These are phyloP conservation scores for Mugil cephalus DNA, from an alignment of 2,113 vertebrate species.

Conservation along the genomic window DNA sequence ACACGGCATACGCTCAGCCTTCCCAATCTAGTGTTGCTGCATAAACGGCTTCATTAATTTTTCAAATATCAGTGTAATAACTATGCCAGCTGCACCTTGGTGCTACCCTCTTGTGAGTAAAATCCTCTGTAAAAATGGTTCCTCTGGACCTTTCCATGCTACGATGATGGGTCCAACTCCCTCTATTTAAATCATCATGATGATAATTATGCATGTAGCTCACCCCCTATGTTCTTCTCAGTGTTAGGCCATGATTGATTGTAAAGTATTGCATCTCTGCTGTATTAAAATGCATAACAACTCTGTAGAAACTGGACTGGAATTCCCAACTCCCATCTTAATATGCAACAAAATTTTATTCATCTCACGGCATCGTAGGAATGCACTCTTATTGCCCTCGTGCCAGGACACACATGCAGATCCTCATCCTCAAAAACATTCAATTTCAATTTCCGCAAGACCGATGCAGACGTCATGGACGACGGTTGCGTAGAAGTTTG, in stretches of 20 bases:
- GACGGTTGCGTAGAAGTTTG: conserved; percentile 1
- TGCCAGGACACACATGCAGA: conserved; percentile 3
- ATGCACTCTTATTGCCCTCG: conserved; percentile 8
- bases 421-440: conserved; percentile 20
- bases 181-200: conserved; percentile 29
- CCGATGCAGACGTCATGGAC: neutral
- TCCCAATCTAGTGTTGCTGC: neutral
- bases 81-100: neutral
- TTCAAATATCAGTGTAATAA: conserved; percentile 14
- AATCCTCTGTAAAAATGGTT: conserved; percentile 1
- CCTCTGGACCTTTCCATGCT: neutral
- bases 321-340: conserved; percentile 66
- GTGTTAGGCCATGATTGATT: conserved; percentile 25
- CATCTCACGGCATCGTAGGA: conserved; percentile 9
- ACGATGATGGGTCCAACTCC: neutral
- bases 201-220: conserved; percentile 33
- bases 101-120: neutral
- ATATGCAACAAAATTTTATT: conserved; percentile 56
- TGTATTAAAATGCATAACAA: conserved; percentile 11
- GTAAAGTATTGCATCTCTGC: conserved; percentile 18
- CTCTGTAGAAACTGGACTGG: conserved; percentile 40
- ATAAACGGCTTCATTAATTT: conserved; percentile 19
- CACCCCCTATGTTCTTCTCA: neutral
- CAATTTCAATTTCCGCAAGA: neutral
- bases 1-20: conserved; percentile 36